These are phyloP conservation scores for Clanis bilineata DNA, from an alignment of 2,888 invertebrate genomes.

Conservation along the genomic window DNA sequence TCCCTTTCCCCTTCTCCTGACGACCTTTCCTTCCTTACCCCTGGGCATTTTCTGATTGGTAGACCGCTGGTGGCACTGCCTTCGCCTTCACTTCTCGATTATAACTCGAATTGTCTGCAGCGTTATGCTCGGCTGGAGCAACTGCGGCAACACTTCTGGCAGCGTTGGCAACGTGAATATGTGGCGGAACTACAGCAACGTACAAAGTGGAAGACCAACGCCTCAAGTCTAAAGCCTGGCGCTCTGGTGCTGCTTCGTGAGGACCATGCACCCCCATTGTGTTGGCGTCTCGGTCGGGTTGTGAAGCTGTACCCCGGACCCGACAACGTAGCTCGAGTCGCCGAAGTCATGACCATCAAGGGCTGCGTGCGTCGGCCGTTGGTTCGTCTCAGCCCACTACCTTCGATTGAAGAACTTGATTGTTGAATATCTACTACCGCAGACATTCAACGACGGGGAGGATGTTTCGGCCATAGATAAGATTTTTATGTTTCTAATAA, in stretches of 20 bases:
- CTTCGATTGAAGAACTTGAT: background rate
- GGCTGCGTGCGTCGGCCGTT: background rate
- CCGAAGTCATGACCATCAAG: slow-evolving; percentile 37
- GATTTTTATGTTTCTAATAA: no score
- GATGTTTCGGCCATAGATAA: no score
- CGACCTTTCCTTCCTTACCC: slow-evolving; percentile 25
- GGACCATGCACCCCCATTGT: slow-evolving; percentile 42
- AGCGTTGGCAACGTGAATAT: slow-evolving; percentile 20
- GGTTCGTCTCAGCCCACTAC: background rate
- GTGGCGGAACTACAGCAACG: slow-evolving; percentile 19
- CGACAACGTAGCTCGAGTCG: slow-evolving; percentile 43
- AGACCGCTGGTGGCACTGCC: slow-evolving; percentile 22
- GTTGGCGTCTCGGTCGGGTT: slow-evolving; percentile 46
- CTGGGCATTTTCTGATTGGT: slow-evolving; percentile 31
- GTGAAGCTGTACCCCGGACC: slow-evolving; percentile 48
- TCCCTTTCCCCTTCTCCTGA: slow-evolving; percentile 27
- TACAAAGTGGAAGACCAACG: slow-evolving; percentile 11
- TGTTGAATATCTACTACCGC: background rate
- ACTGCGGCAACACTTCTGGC: slow-evolving; percentile 21
- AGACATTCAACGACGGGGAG: background rate
- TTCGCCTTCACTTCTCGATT: background rate
- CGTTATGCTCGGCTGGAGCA: background rate
- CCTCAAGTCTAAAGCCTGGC: background rate
- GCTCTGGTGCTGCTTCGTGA: slow-evolving; percentile 26
- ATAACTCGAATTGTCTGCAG: background rate